These are phyloP conservation scores for Drosophila helvetica DNA, from an alignment of 2,888 invertebrate genomes.

Conservation along the genomic window DNA sequence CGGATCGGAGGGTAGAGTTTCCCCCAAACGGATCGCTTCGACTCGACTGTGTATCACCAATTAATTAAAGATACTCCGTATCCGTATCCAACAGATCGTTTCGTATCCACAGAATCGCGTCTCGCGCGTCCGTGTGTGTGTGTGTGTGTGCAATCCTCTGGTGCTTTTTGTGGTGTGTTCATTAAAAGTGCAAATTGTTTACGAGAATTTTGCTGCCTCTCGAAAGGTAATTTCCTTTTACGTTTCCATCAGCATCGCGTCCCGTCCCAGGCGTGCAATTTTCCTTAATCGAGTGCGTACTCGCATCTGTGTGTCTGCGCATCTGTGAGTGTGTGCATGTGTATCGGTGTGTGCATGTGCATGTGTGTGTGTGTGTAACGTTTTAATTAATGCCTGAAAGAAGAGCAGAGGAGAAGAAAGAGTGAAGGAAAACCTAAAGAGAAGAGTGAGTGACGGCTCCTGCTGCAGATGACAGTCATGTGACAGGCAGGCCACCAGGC, in stretches of 20 bases:
- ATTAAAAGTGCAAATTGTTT: conserved; percentile 69
- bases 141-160: not conserved
- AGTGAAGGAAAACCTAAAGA: not conserved
- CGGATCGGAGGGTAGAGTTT: conserved; percentile 10
- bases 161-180: conserved; percentile 35
- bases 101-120: not conserved
- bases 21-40: not conserved
- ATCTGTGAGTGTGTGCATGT: conserved; percentile 12
- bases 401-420: not conserved
- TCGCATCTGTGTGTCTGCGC: not conserved
- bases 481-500: conserved; percentile 41
- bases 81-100: conserved; percentile 25
- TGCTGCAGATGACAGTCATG: conserved; percentile 51
- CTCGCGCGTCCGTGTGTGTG: conserved; percentile 7
- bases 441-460: conserved; percentile 22
- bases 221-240: conserved; percentile 65
- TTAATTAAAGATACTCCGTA: conserved; percentile 45
- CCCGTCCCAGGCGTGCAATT: conserved; percentile 72
- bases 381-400: conserved; percentile 65
- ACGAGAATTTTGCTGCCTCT: conserved; percentile 51
- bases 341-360: not conserved
- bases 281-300: conserved; percentile 36
- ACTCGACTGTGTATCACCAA: conserved; percentile 19
- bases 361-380: conserved; percentile 36
- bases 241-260: conserved; percentile 23